Conservation (phyloP, 2,797 vertebrate species). For the Diceros bicornis region DNA sequence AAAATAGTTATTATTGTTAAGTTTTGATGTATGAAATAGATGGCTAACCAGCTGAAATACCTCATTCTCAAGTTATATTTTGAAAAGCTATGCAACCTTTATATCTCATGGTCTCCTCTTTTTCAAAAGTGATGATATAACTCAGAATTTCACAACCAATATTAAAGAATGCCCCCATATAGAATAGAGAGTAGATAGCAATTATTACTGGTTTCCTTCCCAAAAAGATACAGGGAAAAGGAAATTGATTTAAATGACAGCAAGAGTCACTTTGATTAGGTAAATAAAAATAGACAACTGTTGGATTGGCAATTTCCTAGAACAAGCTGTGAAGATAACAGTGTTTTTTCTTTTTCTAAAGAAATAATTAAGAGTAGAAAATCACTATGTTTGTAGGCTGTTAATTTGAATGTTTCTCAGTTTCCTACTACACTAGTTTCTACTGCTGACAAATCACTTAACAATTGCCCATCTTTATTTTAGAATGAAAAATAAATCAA, state of each 20-base stretch:
- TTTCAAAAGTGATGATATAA: constrained; percentile 1
- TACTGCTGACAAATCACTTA: not conserved
- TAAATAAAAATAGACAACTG: not conserved
- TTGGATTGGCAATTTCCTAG: not conserved
- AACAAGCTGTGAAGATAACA: not conserved
- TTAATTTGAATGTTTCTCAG: not conserved
- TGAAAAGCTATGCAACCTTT: not conserved
- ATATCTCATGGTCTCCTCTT: not conserved
- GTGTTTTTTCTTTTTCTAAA: not conserved
- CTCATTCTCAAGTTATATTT: not conserved
- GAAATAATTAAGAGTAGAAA: not conserved
- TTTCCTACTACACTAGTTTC: not conserved
- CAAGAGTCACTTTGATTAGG: not conserved
- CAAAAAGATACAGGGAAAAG: not conserved
- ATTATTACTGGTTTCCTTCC: not conserved
- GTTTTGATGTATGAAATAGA: not conserved
- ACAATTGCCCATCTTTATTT: not conserved
- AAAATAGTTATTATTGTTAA: not conserved
- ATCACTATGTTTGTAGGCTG: not conserved
- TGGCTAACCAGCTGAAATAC: not conserved
- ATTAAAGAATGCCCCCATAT: not conserved
- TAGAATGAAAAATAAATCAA: constrained; percentile 44
- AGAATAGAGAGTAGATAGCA: not conserved
- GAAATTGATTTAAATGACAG: not conserved
- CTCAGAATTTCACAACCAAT: not conserved